Conservation (phyloP, 2,888 invertebrate genomes). For the Trissolcus japonicus region DNA sequence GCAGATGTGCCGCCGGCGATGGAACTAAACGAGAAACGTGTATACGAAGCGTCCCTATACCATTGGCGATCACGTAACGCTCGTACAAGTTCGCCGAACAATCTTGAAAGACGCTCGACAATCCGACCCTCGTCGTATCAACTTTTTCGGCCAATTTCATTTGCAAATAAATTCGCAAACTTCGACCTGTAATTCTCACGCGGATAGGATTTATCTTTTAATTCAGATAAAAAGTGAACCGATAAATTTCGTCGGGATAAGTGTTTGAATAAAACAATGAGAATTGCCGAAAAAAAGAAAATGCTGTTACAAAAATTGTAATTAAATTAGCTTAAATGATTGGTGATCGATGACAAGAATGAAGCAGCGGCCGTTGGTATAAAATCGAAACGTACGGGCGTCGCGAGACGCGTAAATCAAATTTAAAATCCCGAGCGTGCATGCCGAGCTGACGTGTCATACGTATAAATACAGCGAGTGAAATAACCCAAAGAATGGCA, state of each 20-base stretch:
- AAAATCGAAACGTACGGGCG: conserved; percentile 68
- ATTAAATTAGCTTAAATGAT: conserved; percentile 29
- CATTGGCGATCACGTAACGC: conserved; percentile 52
- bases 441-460: conserved; percentile 61
- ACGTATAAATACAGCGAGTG: conserved; percentile 67
- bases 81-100: conserved; percentile 64
- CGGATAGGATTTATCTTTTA: too few relatives aligned
- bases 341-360: conserved; percentile 57
- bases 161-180: not conserved
- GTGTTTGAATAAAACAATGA: too few relatives aligned
- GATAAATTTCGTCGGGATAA: too few relatives aligned
- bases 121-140: not conserved
- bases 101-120: conserved; percentile 64
- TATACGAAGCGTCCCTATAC: conserved; percentile 40
- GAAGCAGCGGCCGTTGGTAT: conserved; percentile 37
- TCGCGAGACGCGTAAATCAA: conserved; percentile 74
- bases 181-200: too few relatives aligned
- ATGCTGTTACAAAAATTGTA: too few relatives aligned
- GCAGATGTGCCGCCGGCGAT: conserved; percentile 36
- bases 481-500: conserved; percentile 67
- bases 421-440: conserved; percentile 70
- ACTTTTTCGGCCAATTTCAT: not conserved
- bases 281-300: too few relatives aligned
- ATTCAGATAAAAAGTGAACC: too few relatives aligned
- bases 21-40: conserved; percentile 45